Evolutionary conservation across 2,113 vertebrate species (phyloP), one percentile per base, ranked within the genome.

Genomic region (Amphilophus citrinellus): DNA sequence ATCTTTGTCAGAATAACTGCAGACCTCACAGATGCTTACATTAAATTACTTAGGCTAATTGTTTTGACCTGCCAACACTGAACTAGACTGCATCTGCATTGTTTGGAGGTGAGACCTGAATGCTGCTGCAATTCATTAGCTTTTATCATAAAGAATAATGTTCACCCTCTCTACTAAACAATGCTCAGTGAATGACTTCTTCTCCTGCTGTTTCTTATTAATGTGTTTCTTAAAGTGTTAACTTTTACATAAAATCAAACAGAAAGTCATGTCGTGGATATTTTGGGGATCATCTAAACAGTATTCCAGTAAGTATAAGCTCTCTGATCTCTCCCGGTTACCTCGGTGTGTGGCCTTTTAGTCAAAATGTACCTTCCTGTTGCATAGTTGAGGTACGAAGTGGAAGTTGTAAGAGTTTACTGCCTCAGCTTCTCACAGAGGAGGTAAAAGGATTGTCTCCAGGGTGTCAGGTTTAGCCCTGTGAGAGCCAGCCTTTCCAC

Each of bases 131-230:
- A 56, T 77, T 80, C 13, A 82, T 86, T 82, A 88, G 75, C 44
- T 80, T 85, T 77, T 35, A 86, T 86, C 62, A 84, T 82, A 79
- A 84, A 80, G 56, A 84, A 77, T 66, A 63, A 66, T 66, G 57
- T 77, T 80, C 60, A 22, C 27, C 42, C 57, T 63, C 14, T 85
- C 56, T 35, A 53, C 63, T 47, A 47, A 84, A 76, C 57, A 32
- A 39, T 1, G 7, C 57, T 58, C 27, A 10, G 24, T 76, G 47
- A 78, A 79, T 85, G 58, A 84, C 80, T 81, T 83, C 73, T 85
- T 78, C 32, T 47, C 27, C 10, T 58, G 35, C 78, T 83, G 76
- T 89, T 88, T 84, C 37, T 76, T 42, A 50, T 85, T 76, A 86
- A 76, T 82, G 66, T 84, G 61, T 50, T 71, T 17, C 6, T 73